phyloP scores from a whole-genome alignment of 2,888 invertebrate genomes.

The Melipona beecheii region DNA sequence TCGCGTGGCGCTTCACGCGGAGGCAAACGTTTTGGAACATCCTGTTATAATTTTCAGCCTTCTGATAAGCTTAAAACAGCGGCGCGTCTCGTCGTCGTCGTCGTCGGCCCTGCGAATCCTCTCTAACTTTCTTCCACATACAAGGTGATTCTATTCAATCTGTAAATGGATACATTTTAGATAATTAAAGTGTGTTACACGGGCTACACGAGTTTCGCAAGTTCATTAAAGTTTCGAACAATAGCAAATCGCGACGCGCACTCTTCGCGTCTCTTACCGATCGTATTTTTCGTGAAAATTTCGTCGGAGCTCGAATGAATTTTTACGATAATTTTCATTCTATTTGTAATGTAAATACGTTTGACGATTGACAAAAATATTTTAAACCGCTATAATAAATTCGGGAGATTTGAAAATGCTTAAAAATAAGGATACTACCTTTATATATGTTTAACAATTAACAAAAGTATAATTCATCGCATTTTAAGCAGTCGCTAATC shows the following conservation, averaged over 20 bases:
- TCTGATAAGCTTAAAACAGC: conserved; percentile 53
- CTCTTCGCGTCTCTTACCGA: background rate
- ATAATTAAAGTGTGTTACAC: conserved; percentile 7
- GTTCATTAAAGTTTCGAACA: conserved; percentile 5
- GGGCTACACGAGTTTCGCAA: background rate
- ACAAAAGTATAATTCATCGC: background rate
- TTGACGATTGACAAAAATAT: background rate
- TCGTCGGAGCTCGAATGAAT: background rate
- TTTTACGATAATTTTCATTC: background rate
- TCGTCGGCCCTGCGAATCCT: conserved; percentile 8
- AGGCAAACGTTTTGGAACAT: conserved; percentile 41
- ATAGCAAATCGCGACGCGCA: background rate
- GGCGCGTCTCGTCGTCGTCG: conserved; percentile 14
- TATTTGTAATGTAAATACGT: background rate
- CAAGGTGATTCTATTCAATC: conserved; percentile 3
- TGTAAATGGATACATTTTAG: background rate
- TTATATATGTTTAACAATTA: background rate
- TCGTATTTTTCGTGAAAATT: background rate
- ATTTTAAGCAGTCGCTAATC: no score
- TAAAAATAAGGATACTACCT: no score
- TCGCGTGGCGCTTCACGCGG: conserved; percentile 25
- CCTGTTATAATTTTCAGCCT: conserved; percentile 50
- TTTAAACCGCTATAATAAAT: no score
- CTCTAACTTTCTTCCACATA: conserved; percentile 24
- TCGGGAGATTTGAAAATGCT: no score